Conservation (phyloP, 2,888 invertebrate species). For the Cheilosia vernalis region DNA sequence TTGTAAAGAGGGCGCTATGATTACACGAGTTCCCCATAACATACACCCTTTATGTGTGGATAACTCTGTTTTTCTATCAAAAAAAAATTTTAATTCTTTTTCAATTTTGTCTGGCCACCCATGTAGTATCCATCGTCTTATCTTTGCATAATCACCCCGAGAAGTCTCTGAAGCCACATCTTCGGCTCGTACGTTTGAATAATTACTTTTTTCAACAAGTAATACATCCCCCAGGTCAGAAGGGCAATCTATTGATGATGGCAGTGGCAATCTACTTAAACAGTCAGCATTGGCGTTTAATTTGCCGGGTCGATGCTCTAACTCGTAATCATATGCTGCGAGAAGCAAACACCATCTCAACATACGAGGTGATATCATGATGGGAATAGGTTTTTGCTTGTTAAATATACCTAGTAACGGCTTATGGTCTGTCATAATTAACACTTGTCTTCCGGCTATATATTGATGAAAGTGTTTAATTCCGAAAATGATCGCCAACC, state of each 20-base stretch:
- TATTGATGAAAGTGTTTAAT: constrained; percentile 28
- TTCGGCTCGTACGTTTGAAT: not conserved
- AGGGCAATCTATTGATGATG: not conserved
- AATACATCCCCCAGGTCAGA: not conserved
- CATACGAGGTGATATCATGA: constrained; percentile 32
- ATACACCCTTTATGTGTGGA: constrained; percentile 16
- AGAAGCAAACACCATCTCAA: constrained; percentile 28
- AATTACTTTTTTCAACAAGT: not conserved
- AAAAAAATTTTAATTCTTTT: not conserved
- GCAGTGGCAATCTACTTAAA: constrained; percentile 8
- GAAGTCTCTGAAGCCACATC: not conserved
- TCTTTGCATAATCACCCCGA: not conserved
- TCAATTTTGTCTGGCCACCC: not conserved
- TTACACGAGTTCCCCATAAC: constrained; percentile 2
- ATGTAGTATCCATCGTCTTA: not conserved
- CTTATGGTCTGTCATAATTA: constrained; percentile 41
- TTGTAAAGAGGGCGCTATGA: not conserved
- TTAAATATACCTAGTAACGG: constrained; percentile 41
- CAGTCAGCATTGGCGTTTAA: constrained; percentile 6
- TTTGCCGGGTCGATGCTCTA: constrained; percentile 27
- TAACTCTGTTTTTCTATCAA: constrained; percentile 9
- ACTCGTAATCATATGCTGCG: constrained; percentile 32
- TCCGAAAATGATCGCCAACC: constrained; percentile 31
- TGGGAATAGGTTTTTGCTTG: constrained; percentile 29
- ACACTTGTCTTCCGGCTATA: constrained; percentile 39